phyloP scores from a whole-genome alignment of 2,113 vertebrate species.

The Ameiurus melas region DNA sequence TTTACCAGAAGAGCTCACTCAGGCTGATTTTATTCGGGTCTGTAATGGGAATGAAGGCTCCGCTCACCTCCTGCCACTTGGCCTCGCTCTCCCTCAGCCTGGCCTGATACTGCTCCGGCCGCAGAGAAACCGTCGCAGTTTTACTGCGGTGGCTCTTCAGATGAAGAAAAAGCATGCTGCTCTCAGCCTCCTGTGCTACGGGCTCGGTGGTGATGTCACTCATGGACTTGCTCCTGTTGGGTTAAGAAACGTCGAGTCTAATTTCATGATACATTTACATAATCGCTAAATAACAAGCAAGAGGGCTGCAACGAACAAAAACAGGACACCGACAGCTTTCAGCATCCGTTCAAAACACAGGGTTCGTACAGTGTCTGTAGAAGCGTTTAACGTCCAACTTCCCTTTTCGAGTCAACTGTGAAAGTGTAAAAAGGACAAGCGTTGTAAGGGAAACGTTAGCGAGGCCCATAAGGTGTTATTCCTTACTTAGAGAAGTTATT shows the following conservation, averaged over 20 bases:
- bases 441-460: rapidly evolving
- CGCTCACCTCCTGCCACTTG: slow-evolving; percentile 83
- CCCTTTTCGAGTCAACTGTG: not conserved
- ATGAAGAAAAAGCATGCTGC: slow-evolving; percentile 28
- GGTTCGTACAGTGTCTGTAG: not conserved
- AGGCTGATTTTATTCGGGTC: not conserved
- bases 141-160: not conserved
- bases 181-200: slow-evolving; percentile 56
- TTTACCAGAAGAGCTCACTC: not conserved
- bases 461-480: not conserved
- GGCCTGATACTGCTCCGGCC: slow-evolving; percentile 74
- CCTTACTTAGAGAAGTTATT: not conserved
- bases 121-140: slow-evolving; percentile 7
- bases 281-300: not conserved
- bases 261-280: not conserved
- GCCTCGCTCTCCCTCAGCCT: slow-evolving; percentile 82
- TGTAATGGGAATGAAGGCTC: not conserved
- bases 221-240: slow-evolving; percentile 89
- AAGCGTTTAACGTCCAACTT: not conserved
- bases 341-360: not conserved
- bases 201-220: slow-evolving; percentile 82
- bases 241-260: slow-evolving; percentile 19
- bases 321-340: not conserved
- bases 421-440: not conserved
- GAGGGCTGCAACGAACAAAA: not conserved